Percentiles rank a stretch among this genome's conserved stretches.
Evolutionary conservation across 1,140 invertebrate genomes (phyloP).

Genomic region (Aleiodes sp.): DNA sequence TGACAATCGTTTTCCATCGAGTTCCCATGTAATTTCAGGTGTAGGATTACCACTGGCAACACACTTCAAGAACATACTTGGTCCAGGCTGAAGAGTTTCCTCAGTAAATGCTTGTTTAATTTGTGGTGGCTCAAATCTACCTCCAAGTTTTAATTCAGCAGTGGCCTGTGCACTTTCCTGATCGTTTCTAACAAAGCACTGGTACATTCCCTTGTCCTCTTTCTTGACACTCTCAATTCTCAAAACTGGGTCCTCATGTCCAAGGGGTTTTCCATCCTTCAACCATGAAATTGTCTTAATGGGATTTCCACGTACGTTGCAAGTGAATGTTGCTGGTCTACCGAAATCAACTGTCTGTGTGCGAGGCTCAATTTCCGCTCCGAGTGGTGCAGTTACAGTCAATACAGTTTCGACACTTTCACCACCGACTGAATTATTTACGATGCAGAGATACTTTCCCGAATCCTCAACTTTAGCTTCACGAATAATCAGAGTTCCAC

Average conservation of each 20-base stretch:
- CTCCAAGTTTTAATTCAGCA: conserved; percentile 91
- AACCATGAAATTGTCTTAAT: conserved; percentile 90
- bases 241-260: conserved; percentile 80
- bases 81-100: conserved; percentile 87
- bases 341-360: conserved; percentile 94
- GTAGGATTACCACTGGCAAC: conserved; percentile 89
- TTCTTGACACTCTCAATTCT: conserved; percentile 91
- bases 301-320: conserved; percentile 89
- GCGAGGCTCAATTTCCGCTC: conserved; percentile 86
- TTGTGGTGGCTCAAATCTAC: conserved; percentile 86
- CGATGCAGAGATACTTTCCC: conserved; percentile 93
- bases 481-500: conserved; percentile 90
- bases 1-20: conserved; percentile 86
- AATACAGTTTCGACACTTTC: conserved; percentile 92
- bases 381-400: conserved; percentile 89
- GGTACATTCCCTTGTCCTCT: conserved; percentile 97
- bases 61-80: conserved; percentile 84
- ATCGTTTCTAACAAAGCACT: conserved; percentile 94
- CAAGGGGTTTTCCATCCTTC: conserved; percentile 88
- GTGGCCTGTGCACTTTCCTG: conserved; percentile 93
- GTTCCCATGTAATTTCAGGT: conserved; percentile 93
- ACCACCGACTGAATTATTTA: conserved; percentile 92
- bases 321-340: conserved; percentile 87
- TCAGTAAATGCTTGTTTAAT: conserved; percentile 87
- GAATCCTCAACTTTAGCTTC: conserved; percentile 91